A percentile compares a stretch with the other conserved stretches of the same genome.
These are phyloP conservation scores for Lampris megalopsis DNA, from an alignment of 2,113 vertebrate genomes.

Conservation along the genomic window DNA sequence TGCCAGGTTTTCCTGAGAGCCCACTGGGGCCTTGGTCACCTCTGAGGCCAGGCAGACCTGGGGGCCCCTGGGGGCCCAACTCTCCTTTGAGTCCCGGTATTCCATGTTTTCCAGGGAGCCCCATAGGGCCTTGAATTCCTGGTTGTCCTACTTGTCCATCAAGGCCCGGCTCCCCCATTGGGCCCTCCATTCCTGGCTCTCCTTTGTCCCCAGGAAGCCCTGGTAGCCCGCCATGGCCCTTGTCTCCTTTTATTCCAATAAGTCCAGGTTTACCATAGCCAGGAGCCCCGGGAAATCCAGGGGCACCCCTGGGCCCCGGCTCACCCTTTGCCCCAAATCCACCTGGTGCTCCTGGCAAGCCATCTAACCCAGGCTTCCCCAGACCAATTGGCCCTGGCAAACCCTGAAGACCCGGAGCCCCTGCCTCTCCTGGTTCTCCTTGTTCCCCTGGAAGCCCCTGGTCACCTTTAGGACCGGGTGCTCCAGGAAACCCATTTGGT, in stretches of 20 bases:
- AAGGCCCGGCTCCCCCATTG: conserved; percentile 85
- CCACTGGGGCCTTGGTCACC: conserved; percentile 92
- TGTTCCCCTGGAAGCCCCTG: conserved; percentile 84
- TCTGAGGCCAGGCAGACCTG: conserved; percentile 89
- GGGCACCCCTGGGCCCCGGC: conserved; percentile 85
- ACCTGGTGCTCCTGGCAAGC: conserved; percentile 88
- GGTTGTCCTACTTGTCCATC: conserved; percentile 87
- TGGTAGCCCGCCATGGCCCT: conserved; percentile 86
- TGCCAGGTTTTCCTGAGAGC: conserved; percentile 88
- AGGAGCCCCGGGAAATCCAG: conserved; percentile 89
- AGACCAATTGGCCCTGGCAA: conserved; percentile 87
- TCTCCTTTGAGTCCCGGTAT: conserved; percentile 91
- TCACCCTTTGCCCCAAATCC: conserved; percentile 90
- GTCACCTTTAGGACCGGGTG: conserved; percentile 88
- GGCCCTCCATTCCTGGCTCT: conserved; percentile 87
- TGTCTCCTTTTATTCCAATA: conserved; percentile 91
- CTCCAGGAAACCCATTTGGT: conserved; percentile 87
- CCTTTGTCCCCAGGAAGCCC: conserved; percentile 91
- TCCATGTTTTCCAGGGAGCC: conserved; percentile 93
- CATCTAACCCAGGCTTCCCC: conserved; percentile 88
- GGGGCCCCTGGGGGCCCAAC: conserved; percentile 87
- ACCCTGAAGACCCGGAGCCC: conserved; percentile 87
- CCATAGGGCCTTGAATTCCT: conserved; percentile 92
- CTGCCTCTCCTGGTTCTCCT: conserved; percentile 86
- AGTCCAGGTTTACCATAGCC: conserved; percentile 95